Evolutionary conservation across 2,888 invertebrate genomes (phyloP).

Genomic region (Rhamnusium bicolor): DNA sequence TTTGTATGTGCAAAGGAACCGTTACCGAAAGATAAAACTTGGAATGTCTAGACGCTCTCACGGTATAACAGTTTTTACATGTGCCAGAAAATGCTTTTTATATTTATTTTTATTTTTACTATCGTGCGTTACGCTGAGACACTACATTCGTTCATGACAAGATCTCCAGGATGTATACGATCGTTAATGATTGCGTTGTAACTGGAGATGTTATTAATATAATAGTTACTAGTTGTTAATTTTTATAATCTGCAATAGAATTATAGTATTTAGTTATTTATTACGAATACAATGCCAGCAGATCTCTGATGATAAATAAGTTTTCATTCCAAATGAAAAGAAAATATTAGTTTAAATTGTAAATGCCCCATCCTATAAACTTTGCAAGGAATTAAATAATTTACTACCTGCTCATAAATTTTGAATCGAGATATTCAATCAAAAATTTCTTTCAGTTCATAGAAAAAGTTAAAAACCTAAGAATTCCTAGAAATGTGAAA

Average conservation of each 20-base stretch:
- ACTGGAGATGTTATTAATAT: slow-evolving; percentile 7
- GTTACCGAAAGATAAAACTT: slow-evolving; percentile 6
- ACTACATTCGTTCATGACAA: background rate
- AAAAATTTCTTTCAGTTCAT: no score
- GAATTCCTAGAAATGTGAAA: no score
- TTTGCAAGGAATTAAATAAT: no score
- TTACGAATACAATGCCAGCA: background rate
- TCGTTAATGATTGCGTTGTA: background rate
- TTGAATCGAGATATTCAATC: no score
- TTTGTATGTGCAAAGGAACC: slow-evolving; percentile 21
- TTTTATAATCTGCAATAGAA: slow-evolving; percentile 4
- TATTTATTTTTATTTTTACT: slow-evolving; percentile 1
- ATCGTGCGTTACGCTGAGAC: background rate
- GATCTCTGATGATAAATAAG: no score
- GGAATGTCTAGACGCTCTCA: slow-evolving; percentile 19
- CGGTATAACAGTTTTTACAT: slow-evolving; percentile 14
- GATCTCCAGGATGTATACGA: background rate
- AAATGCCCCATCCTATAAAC: no score
- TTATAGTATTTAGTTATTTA: slow-evolving; percentile 7
- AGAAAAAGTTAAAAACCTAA: no score
- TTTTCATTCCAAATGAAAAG: no score
- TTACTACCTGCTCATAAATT: no score
- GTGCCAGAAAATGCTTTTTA: background rate
- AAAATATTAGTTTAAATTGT: no score
- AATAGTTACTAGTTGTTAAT: slow-evolving; percentile 14